A percentile compares a stretch with the other conserved stretches of the same genome.
These are phyloP conservation scores for Megaustenia siamemsis DNA, from an alignment of 2,888 invertebrate genomes.

Conservation along the genomic window DNA sequence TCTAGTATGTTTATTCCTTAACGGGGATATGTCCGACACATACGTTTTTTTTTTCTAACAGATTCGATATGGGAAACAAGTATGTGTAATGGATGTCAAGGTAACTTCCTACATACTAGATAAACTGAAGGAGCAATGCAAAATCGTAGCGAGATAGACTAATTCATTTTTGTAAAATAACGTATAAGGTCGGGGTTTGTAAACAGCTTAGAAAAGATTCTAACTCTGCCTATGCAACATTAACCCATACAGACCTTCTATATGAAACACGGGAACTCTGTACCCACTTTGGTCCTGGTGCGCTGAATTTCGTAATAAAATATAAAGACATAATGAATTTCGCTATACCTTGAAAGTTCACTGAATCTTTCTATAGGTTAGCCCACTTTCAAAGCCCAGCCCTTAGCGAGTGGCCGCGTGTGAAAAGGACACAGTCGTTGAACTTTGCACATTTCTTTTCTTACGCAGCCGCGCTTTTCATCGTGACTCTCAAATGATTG, in stretches of 20 bases:
- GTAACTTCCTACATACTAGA: no score
- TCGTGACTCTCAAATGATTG: background rate
- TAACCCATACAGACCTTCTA: background rate
- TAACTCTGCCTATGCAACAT: no score
- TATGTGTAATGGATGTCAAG: no score
- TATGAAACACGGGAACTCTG: background rate
- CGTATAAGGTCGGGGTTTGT: no score
- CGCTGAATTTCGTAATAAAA: constrained; percentile 10
- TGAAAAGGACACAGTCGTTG: constrained; percentile 26
- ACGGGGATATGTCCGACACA: no score
- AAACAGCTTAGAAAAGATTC: background rate
- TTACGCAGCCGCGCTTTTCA: background rate
- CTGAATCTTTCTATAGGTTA: background rate
- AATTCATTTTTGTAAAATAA: no score
- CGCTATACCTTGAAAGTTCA: background rate
- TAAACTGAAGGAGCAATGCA: no score
- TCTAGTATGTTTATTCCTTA: no score
- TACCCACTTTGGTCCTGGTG: background rate
- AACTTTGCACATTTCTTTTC: background rate
- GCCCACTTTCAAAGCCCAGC: constrained; percentile 1
- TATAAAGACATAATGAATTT: background rate
- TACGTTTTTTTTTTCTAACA: no score
- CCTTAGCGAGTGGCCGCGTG: background rate
- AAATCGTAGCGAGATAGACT: no score
- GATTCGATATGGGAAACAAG: no score